phyloP scores from a whole-genome alignment of 2,888 invertebrate species.

The Cephus pygmeus region DNA sequence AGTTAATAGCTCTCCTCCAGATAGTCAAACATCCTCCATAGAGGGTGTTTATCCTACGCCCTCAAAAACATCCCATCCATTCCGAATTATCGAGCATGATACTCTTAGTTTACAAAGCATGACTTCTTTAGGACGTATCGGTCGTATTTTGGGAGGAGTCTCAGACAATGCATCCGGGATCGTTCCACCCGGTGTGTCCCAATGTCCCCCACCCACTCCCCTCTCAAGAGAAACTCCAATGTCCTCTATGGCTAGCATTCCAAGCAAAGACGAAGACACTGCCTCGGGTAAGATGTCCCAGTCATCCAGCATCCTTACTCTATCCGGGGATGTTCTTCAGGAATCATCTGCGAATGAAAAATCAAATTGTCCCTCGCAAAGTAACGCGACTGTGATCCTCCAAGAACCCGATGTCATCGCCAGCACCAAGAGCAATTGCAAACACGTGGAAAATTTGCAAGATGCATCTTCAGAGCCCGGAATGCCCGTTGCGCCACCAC shows the following conservation, averaged over 20 bases:
- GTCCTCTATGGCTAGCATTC: slow-evolving; percentile 56
- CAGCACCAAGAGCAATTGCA: slow-evolving; percentile 78
- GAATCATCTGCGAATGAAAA: slow-evolving; percentile 51
- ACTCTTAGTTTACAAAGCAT: slow-evolving; percentile 89
- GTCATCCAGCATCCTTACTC: slow-evolving; percentile 58
- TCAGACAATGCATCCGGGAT: slow-evolving; percentile 55
- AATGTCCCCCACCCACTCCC: slow-evolving; percentile 39
- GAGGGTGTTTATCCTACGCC: slow-evolving; percentile 80
- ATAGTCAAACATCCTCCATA: slow-evolving; percentile 81
- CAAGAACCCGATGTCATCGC: slow-evolving; percentile 94
- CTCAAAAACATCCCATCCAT: slow-evolving; percentile 78
- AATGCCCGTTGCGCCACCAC: slow-evolving; percentile 80
- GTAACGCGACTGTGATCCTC: slow-evolving; percentile 62
- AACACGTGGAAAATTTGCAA: slow-evolving; percentile 45
- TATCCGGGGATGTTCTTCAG: slow-evolving; percentile 57
- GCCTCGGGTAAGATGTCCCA: slow-evolving; percentile 60
- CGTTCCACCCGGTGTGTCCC: slow-evolving; percentile 45
- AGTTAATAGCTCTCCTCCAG: slow-evolving; percentile 76
- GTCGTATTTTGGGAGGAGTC: slow-evolving; percentile 79
- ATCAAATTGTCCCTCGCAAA: slow-evolving; percentile 47
- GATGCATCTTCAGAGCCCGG: slow-evolving; percentile 48
- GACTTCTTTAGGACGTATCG: slow-evolving; percentile 87
- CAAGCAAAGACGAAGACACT: slow-evolving; percentile 60
- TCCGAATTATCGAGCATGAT: slow-evolving; percentile 88
- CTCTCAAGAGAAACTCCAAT: slow-evolving; percentile 55